Percentiles rank a stretch among this genome's conserved stretches.
These are phyloP conservation scores for Melinaea marsaeus DNA, from an alignment of 2,888 invertebrate species.

Conservation along the genomic window DNA sequence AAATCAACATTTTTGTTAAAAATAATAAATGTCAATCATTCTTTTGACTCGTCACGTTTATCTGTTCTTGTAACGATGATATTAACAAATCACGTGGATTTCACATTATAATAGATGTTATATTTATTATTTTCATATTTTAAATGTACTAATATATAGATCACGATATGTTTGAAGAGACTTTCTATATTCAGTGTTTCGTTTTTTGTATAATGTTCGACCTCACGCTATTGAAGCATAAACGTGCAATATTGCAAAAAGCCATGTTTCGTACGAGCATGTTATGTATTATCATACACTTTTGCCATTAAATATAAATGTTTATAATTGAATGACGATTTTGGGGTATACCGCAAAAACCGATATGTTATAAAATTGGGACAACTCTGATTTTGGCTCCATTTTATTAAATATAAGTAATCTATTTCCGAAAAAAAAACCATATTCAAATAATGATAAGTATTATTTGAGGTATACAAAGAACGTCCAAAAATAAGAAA, in stretches of 20 bases:
- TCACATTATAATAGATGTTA: too few relatives aligned
- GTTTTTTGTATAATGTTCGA: background rate
- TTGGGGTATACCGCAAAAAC: background rate
- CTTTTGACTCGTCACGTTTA: background rate
- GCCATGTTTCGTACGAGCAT: background rate
- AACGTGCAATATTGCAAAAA: conserved; percentile 5
- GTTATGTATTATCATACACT: conserved; percentile 1
- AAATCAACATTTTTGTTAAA: conserved; percentile 16
- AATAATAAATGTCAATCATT: conserved; percentile 10
- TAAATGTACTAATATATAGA: background rate
- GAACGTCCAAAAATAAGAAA: background rate
- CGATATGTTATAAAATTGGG: background rate
- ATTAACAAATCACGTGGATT: too few relatives aligned
- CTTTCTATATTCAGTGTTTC: background rate
- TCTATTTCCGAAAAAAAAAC: background rate
- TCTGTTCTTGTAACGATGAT: too few relatives aligned
- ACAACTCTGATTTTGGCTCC: background rate
- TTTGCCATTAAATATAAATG: background rate
- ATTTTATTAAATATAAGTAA: too few relatives aligned
- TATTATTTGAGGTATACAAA: background rate
- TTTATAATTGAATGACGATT: background rate
- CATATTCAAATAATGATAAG: background rate
- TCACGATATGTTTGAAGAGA: background rate
- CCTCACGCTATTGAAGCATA: conserved; percentile 6
- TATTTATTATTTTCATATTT: background rate